These are phyloP conservation scores for Trachymyrmex cornetzi DNA, from an alignment of 1,140 invertebrate species.

Conservation along the genomic window DNA sequence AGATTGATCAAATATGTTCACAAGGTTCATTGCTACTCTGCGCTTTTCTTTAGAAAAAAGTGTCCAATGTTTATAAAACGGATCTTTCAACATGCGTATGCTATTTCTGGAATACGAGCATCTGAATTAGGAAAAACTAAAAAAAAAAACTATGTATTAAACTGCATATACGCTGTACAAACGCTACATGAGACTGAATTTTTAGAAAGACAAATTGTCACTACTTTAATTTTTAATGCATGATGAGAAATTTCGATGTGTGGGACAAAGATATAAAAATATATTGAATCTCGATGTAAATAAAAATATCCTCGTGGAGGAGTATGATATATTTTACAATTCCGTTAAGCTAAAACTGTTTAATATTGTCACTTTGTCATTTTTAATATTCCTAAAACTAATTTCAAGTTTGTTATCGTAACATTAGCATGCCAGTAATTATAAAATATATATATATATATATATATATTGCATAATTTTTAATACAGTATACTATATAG, in stretches of 20 bases:
- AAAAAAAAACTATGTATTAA: neutral
- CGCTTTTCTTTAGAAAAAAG: neutral
- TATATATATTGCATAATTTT: neutral
- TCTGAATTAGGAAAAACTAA: neutral
- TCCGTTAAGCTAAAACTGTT: neutral
- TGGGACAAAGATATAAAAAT: neutral
- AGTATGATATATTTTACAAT: neutral
- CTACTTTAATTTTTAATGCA: neutral
- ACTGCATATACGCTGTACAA: neutral
- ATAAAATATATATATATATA: constrained; percentile 33
- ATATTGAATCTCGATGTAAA: neutral
- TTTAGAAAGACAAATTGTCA: neutral
- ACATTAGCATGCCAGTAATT: neutral
- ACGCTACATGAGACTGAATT: neutral
- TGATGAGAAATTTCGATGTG: neutral
- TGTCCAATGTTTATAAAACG: neutral
- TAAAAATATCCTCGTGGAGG: neutral
- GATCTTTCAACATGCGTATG: neutral
- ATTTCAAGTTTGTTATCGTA: neutral
- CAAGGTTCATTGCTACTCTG: neutral
- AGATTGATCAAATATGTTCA: neutral
- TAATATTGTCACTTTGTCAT: neutral
- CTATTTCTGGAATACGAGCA: neutral
- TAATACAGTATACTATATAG: neutral
- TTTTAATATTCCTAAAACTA: neutral